Evolutionary conservation across 2,113 vertebrate genomes (phyloP).

Genomic region (Vanacampus margaritifer): DNA sequence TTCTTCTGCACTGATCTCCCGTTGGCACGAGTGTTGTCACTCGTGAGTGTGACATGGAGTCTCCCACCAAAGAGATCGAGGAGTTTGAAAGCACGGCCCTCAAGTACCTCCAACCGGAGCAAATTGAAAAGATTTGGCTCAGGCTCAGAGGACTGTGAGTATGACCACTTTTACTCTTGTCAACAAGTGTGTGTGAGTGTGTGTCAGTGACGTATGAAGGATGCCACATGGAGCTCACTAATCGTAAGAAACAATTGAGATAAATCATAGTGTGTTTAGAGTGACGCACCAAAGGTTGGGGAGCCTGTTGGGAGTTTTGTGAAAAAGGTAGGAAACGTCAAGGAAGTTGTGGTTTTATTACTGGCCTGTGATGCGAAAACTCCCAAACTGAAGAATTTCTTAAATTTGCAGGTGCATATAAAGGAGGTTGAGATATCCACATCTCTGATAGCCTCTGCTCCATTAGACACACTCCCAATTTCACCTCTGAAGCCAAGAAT

Average conservation of each 20-base stretch:
- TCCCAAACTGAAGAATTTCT: too few species aligned
- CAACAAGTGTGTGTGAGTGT: conserved; percentile 42
- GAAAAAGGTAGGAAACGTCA: background rate
- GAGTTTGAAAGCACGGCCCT: conserved; percentile 98
- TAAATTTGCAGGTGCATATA: too few species aligned
- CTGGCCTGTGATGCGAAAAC: background rate
- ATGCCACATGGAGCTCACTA: background rate
- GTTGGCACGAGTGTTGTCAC: conserved; percentile 26
- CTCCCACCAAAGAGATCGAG: conserved; percentile 97
- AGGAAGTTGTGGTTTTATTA: background rate
- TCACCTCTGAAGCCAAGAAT: background rate
- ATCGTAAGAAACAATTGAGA: background rate
- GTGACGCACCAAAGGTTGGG: background rate
- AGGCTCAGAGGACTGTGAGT: conserved; percentile 97
- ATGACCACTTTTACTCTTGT: conserved; percentile 54
- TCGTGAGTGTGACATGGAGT: conserved; percentile 84
- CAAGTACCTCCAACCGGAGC: conserved; percentile 95
- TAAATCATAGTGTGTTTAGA: background rate
- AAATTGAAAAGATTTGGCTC: conserved; percentile 99
- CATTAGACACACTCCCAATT: background rate
- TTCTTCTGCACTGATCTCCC: conserved; percentile 19
- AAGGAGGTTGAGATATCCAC: background rate
- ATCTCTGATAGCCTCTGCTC: background rate
- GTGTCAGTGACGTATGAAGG: background rate
- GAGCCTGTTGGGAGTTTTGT: background rate